Percentiles rank a stretch among this genome's conserved stretches.
Conservation (phyloP, 2,888 invertebrate genomes). For the Meghimatium bilineatum region DNA sequence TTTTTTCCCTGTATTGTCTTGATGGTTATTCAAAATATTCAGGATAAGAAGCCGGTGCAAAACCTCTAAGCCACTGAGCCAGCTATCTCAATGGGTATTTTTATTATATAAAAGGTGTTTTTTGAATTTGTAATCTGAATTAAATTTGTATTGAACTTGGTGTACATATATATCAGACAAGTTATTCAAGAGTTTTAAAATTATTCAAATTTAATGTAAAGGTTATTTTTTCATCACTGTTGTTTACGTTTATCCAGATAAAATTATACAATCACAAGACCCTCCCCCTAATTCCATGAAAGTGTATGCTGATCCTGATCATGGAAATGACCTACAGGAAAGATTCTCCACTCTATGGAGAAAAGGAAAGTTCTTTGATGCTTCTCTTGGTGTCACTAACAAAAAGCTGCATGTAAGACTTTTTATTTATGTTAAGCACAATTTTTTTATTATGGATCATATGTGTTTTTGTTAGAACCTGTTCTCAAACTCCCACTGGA, state of each 20-base stretch:
- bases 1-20: too few relatives aligned
- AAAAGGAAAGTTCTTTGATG: slow-evolving; percentile 56
- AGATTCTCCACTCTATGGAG: slow-evolving; percentile 53
- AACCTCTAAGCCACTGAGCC: too few relatives aligned
- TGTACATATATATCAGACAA: too few relatives aligned
- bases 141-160: too few relatives aligned
- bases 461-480: too few relatives aligned
- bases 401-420: slow-evolving; percentile 47
- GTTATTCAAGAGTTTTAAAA: too few relatives aligned
- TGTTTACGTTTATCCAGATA: slow-evolving; percentile 9
- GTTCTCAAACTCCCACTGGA: too few relatives aligned
- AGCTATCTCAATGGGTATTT: too few relatives aligned
- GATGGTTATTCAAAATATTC: too few relatives aligned
- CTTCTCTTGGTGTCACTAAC: slow-evolving; percentile 53
- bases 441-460: background rate
- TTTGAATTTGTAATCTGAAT: too few relatives aligned
- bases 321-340: slow-evolving; percentile 54
- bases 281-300: slow-evolving; percentile 44
- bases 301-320: slow-evolving; percentile 54
- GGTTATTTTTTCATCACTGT: background rate
- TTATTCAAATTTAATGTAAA: background rate
- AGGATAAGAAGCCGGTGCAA: too few relatives aligned
- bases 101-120: too few relatives aligned
- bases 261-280: slow-evolving; percentile 25
- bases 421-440: background rate